phyloP scores from a whole-genome alignment of 2,888 invertebrate genomes.

The Hydropsyche betteni region DNA sequence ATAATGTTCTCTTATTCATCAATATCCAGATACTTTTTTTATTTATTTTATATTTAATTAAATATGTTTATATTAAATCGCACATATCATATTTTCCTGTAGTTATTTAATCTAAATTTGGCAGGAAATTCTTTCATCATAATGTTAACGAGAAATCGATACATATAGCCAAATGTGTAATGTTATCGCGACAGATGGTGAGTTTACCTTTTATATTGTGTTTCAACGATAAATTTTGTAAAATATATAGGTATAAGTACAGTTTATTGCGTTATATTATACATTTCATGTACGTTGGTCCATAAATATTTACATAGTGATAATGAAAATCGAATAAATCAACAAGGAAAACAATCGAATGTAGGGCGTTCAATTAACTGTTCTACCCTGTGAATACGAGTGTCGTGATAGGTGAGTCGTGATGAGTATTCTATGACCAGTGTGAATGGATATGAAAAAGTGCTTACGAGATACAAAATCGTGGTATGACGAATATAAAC shows the following conservation, averaged over 20 bases:
- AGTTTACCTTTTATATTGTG: neutral
- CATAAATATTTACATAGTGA: conserved; percentile 41
- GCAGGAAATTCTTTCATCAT: conserved; percentile 41
- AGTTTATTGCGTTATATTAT: conserved; percentile 44
- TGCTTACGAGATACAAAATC: neutral
- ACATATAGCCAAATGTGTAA: conserved; percentile 12
- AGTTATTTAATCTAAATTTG: conserved; percentile 35
- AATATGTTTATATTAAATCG: conserved; percentile 21
- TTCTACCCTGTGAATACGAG: conserved; percentile 25
- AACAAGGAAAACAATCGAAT: conserved; percentile 3
- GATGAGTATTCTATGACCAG: too few relatives aligned
- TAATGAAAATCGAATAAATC: conserved; percentile 18
- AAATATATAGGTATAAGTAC: conserved; percentile 29
- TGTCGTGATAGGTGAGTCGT: neutral
- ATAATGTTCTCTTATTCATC: neutral
- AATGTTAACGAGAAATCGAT: conserved; percentile 15
- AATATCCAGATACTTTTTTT: neutral
- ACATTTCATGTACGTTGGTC: conserved; percentile 44
- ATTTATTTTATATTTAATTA: conserved; percentile 15
- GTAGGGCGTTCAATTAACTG: conserved; percentile 18
- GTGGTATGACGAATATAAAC: neutral
- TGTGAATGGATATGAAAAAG: too few relatives aligned
- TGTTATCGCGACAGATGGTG: neutral
- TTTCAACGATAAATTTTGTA: conserved; percentile 8
- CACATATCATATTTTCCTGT: conserved; percentile 26